Conservation (phyloP, 1,140 invertebrate genomes). For the Brachionus paranguensis region DNA sequence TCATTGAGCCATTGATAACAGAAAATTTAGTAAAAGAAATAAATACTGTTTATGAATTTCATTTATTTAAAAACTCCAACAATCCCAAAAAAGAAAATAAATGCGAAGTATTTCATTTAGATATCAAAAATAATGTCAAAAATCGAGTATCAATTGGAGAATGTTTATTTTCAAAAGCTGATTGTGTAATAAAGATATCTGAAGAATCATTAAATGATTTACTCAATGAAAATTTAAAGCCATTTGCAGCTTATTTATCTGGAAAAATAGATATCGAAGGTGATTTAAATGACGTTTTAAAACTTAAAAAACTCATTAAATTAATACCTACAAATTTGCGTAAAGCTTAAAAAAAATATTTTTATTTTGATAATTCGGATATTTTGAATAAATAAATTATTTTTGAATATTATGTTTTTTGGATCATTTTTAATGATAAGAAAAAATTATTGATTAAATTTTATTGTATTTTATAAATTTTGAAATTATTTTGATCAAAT, state of each 20-base stretch:
- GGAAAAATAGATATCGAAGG: constrained; percentile 26
- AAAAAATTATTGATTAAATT: too few species aligned
- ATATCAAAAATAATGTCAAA: not conserved
- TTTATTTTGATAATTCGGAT: too few species aligned
- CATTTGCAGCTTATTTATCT: constrained; percentile 13
- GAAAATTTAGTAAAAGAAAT: not conserved
- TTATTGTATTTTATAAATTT: too few species aligned
- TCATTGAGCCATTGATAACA: not conserved
- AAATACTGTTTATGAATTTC: constrained; percentile 18
- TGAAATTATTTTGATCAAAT: too few species aligned
- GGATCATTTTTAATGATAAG: too few species aligned
- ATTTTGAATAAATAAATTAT: too few species aligned
- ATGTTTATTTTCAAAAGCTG: not conserved
- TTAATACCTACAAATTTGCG: not conserved
- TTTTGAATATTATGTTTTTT: too few species aligned
- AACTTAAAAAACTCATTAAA: constrained; percentile 23
- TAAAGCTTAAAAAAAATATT: too few species aligned
- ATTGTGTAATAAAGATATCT: constrained; percentile 24
- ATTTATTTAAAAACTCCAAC: not conserved
- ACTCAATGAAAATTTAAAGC: constrained; percentile 13
- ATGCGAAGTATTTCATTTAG: constrained; percentile 4
- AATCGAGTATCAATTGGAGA: not conserved
- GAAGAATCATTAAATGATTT: constrained; percentile 10
- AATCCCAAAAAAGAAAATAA: not conserved
- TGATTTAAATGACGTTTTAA: constrained; percentile 31